Percentiles rank a stretch among this genome's conserved stretches.
Conservation (phyloP, 1,140 invertebrate genomes). For the Ectropis grisescens region DNA sequence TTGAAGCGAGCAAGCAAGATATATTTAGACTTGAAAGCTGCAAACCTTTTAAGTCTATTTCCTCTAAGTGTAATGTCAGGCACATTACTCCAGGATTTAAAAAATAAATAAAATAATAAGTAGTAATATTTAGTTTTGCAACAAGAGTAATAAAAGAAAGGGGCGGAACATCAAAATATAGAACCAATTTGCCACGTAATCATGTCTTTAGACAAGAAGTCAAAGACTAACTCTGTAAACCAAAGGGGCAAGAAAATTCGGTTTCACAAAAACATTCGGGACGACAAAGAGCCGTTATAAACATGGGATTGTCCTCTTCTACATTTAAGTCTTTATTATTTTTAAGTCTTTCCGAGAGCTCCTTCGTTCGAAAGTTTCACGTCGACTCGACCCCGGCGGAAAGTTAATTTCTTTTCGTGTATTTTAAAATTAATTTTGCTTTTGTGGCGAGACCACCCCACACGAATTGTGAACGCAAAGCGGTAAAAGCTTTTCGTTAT, state of each 20-base stretch:
- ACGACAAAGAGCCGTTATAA: slow-evolving; percentile 22
- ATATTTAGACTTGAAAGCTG: too few species aligned
- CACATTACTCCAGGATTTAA: too few species aligned
- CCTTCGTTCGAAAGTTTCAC: slow-evolving; percentile 57
- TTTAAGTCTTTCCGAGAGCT: slow-evolving; percentile 48
- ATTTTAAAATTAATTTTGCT: slow-evolving; percentile 68
- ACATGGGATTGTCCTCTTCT: slow-evolving; percentile 23
- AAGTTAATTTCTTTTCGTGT: slow-evolving; percentile 69
- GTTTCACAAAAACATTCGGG: slow-evolving; percentile 9
- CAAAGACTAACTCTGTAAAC: too few species aligned
- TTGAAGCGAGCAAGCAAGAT: too few species aligned
- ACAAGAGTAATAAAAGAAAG: too few species aligned
- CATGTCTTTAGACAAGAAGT: not conserved
- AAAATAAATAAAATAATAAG: too few species aligned
- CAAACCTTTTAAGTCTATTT: too few species aligned
- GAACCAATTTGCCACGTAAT: not conserved
- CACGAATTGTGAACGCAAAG: slow-evolving; percentile 47
- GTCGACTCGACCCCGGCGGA: slow-evolving; percentile 34
- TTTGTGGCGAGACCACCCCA: slow-evolving; percentile 56
- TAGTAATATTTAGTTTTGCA: too few species aligned
- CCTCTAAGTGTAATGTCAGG: too few species aligned
- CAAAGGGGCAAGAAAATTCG: too few species aligned
- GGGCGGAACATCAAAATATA: not conserved
- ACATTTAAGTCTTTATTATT: slow-evolving; percentile 64
- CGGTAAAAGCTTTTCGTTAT: slow-evolving; percentile 41